Percentiles rank a stretch among this genome's conserved stretches.
These are phyloP conservation scores for Asteroscopus sphinx DNA, from an alignment of 2,888 invertebrate genomes.

Conservation along the genomic window DNA sequence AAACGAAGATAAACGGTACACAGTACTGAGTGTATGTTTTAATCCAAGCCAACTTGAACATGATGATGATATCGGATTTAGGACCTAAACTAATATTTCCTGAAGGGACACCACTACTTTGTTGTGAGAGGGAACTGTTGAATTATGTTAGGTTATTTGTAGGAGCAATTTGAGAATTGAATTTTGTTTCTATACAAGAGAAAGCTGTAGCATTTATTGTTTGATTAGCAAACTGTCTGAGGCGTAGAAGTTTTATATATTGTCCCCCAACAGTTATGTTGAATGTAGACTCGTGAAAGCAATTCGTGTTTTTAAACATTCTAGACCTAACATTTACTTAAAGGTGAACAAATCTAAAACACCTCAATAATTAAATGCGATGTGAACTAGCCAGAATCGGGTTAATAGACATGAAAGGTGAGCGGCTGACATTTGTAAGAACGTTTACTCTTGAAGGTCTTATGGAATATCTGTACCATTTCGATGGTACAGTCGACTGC, in stretches of 20 bases:
- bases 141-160: slow-evolving; percentile 27
- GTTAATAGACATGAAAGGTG: slow-evolving; percentile 58
- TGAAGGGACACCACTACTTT: slow-evolving; percentile 11
- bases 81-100: slow-evolving; percentile 39
- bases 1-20: slow-evolving; percentile 29
- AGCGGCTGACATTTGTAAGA: slow-evolving; percentile 51
- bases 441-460: slow-evolving; percentile 42
- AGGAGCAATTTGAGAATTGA: slow-evolving; percentile 24
- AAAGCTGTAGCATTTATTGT: background rate
- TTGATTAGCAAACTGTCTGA: background rate
- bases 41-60: slow-evolving; percentile 28
- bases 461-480: slow-evolving; percentile 40
- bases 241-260: too few species aligned
- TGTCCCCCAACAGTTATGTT: too few species aligned
- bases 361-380: slow-evolving; percentile 43
- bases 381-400: slow-evolving; percentile 42
- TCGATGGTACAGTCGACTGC: slow-evolving; percentile 12
- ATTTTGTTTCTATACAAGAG: slow-evolving; percentile 11
- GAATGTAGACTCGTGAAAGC: background rate
- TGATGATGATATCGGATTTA: slow-evolving; percentile 31
- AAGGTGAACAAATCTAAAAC: slow-evolving; percentile 36
- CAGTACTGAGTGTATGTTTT: slow-evolving; percentile 14
- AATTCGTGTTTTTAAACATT: slow-evolving; percentile 12
- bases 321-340: slow-evolving; percentile 18
- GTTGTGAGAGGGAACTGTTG: slow-evolving; percentile 26